Conservation (phyloP, 2,888 invertebrate species). For the Lamproptera curius region DNA sequence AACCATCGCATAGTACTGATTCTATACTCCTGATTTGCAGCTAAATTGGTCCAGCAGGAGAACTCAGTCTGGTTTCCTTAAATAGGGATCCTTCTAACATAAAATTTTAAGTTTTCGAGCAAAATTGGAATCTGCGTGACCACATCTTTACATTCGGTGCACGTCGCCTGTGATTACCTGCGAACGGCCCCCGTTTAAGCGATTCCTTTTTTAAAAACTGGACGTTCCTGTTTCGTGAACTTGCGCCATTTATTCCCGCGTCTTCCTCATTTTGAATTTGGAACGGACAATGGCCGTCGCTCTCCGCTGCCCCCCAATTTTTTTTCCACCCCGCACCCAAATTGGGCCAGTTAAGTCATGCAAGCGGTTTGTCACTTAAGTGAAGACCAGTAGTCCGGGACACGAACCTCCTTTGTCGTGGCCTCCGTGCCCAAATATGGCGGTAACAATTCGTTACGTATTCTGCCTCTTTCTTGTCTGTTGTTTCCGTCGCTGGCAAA, state of each 20-base stretch:
- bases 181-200: slow-evolving; percentile 73
- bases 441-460: slow-evolving; percentile 52
- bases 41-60: too few species aligned
- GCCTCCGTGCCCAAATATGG: slow-evolving; percentile 45
- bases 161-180: slow-evolving; percentile 72
- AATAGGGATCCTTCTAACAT: too few species aligned
- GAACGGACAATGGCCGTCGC: slow-evolving; percentile 63
- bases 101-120: too few species aligned
- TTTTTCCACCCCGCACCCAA: slow-evolving; percentile 41
- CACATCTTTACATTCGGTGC: slow-evolving; percentile 44
- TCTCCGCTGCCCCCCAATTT: slow-evolving; percentile 45
- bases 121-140: slow-evolving; percentile 22
- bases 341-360: slow-evolving; percentile 60
- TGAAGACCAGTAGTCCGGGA: slow-evolving; percentile 66
- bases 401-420: slow-evolving; percentile 43
- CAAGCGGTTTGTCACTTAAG: slow-evolving; percentile 55
- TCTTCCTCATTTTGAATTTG: slow-evolving; percentile 74
- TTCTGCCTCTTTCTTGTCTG: slow-evolving; percentile 35
- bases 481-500: slow-evolving; percentile 50
- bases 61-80: too few species aligned
- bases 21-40: too few species aligned
- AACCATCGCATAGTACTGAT: too few species aligned
- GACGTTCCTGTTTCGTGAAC: slow-evolving; percentile 71
- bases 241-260: slow-evolving; percentile 66
- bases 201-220: slow-evolving; percentile 71